Conservation (phyloP, 2,113 vertebrate species). For the Patagioenas fasciata region DNA sequence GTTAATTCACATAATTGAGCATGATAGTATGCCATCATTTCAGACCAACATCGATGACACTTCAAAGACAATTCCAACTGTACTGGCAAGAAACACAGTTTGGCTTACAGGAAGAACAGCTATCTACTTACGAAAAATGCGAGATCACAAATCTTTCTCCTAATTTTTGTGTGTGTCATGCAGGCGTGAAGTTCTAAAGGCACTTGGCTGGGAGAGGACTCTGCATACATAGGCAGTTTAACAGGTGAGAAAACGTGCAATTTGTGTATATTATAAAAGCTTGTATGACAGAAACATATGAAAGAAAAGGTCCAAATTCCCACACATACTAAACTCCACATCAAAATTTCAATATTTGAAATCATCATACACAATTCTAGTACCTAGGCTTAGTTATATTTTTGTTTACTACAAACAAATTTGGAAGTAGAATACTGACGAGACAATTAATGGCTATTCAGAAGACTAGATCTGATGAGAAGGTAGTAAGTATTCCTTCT, state of each 20-base stretch:
- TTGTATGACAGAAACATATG: not conserved
- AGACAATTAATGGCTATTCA: not conserved
- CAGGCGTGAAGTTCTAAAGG: not conserved
- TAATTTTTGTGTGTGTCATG: not conserved
- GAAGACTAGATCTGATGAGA: not conserved
- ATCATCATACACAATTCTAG: too few relatives aligned
- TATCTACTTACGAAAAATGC: not conserved
- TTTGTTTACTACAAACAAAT: not conserved
- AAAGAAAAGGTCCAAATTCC: not conserved
- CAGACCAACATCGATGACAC: not conserved
- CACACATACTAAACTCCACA: not conserved
- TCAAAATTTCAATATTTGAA: not conserved
- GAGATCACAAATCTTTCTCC: not conserved
- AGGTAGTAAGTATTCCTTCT: not conserved
- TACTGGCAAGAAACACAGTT: not conserved
- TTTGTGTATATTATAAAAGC: not conserved
- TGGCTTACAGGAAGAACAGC: not conserved
- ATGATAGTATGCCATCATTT: not conserved
- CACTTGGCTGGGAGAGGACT: not conserved
- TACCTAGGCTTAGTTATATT: not conserved
- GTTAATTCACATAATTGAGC: not conserved
- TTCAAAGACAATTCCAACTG: not conserved
- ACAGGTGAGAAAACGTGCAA: not conserved
- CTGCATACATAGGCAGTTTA: not conserved
- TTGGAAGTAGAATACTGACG: not conserved